Base-by-base conservation (phyloP, 30 jellyfish, hydroid and myxozoan genomes). In the Nemopilema nomurai region DNA sequence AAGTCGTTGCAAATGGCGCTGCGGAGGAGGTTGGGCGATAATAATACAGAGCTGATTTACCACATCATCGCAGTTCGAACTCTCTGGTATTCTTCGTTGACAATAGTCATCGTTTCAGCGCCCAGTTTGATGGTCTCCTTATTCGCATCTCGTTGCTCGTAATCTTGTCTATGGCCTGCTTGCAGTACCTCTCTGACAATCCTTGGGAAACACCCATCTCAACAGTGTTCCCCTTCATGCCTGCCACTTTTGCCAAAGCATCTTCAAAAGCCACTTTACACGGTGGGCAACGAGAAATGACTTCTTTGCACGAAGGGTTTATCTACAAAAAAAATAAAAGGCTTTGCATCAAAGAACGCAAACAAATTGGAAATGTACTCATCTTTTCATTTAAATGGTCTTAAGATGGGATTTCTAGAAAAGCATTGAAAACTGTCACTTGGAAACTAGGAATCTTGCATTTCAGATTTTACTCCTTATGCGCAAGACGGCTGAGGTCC, bases 1-100 rank as follows among this genome's bases (percentile, higher is more conserved):
- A n/a, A n/a, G n/a, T n/a, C n/a, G n/a, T n/a, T n/a, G n/a, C n/a
- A n/a, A n/a, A n/a, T n/a, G n/a, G n/a, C n/a, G 57, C 57, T 41
- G 57, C 57, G 13, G 57, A 41, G 6, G 13, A 41, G 13, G 6
- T 41, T 3, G 57, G 57, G 13, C 57, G 6, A 41, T 13, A 13
- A 41, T 3, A 13, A 41, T 13, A 41, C 31, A 49, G 30, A 25
- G 26, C 49, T 13, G 18, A 87, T 68, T 77, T 72, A 86, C 96
- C 96, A 92, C 94, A 92, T 80, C 98, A 92, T 87, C 50, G 96
- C 96, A 0, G 91, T 87, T 65, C 88, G 88, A 78, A 92, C 77
- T 29, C 65, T 83, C 28, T 85, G 90, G 80, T 71, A 87, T 51
- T 88, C 95, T 28, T 76, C 96, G 33, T 87, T 95, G 51, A 92